A percentile compares a stretch with the other conserved stretches of the same genome.
phyloP scores from a whole-genome alignment of 2,113 vertebrate species.

The Dryoscopus gambensis region DNA sequence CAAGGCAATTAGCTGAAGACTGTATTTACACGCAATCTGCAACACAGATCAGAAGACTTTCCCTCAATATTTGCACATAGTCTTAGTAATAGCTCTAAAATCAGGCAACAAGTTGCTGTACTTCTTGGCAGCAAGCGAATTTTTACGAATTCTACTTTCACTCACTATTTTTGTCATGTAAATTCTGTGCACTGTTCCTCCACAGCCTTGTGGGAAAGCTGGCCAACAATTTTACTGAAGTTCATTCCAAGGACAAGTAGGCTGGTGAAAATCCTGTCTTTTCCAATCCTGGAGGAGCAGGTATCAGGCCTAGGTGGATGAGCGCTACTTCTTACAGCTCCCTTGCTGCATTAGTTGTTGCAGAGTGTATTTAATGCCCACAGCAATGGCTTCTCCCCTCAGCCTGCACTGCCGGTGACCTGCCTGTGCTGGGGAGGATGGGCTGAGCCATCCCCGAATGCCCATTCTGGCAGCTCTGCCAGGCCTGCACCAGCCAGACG shows the following conservation, averaged over 20 bases:
- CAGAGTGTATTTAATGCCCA: neutral
- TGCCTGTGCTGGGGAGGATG: neutral
- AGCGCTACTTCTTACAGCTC: neutral
- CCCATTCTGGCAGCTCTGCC: neutral
- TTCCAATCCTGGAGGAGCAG: neutral
- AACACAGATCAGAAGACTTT: neutral
- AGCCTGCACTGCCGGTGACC: neutral
- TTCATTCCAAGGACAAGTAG: neutral
- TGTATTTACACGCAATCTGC: neutral
- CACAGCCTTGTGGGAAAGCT: neutral
- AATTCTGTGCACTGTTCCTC: neutral
- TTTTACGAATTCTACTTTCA: neutral
- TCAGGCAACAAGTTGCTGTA: neutral
- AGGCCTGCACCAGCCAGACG: neutral
- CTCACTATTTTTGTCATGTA: neutral
- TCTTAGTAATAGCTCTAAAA: constrained; percentile 15
- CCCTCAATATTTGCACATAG: constrained; percentile 41
- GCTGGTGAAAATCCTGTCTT: neutral
- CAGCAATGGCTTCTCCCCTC: neutral
- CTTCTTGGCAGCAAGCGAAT: neutral
- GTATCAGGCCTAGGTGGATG: neutral
- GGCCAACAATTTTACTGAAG: neutral
- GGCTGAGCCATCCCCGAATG: neutral
- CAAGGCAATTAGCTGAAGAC: constrained; percentile 31
- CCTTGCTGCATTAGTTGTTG: neutral